Conservation (phyloP, 2,113 vertebrate species). For the Pseudorectes ferrugineus region DNA sequence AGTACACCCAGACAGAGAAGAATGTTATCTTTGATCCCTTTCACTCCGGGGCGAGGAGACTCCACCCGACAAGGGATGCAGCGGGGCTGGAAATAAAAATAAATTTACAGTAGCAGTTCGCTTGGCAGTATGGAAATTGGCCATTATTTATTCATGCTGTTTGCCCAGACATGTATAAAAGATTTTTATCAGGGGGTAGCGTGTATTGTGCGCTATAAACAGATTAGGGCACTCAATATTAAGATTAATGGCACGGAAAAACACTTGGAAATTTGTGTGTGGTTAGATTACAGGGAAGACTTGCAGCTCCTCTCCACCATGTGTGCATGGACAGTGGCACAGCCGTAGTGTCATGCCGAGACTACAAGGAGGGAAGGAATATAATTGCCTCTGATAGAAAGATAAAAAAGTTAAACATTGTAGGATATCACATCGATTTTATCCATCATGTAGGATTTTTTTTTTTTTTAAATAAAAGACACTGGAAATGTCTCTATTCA, state of each 20-base stretch:
- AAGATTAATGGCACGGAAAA: slow-evolving; percentile 57
- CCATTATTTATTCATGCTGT: slow-evolving; percentile 37
- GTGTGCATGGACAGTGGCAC: not conserved
- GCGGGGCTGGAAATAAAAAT: slow-evolving; percentile 57
- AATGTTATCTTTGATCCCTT: slow-evolving; percentile 84
- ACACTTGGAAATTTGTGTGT: slow-evolving; percentile 12
- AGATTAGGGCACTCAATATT: slow-evolving; percentile 38
- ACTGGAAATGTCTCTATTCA: not conserved
- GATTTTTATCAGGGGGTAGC: slow-evolving; percentile 34
- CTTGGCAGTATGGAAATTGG: slow-evolving; percentile 63
- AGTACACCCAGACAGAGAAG: slow-evolving; percentile 79
- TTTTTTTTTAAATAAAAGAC: not conserved
- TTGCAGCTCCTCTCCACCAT: not conserved
- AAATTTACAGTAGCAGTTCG: slow-evolving; percentile 63
- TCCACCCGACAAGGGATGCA: slow-evolving; percentile 51
- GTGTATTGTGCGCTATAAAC: slow-evolving; percentile 35
- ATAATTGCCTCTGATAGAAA: not conserved
- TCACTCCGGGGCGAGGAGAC: slow-evolving; percentile 63
- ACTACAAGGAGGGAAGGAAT: not conserved
- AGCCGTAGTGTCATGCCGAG: rapidly evolving
- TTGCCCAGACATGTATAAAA: slow-evolving; percentile 30
- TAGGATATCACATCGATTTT: not conserved
- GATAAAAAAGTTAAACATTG: not conserved
- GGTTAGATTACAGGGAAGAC: not conserved
- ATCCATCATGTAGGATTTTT: not conserved